Base-by-base conservation (phyloP, 2,113 vertebrate species). In the Microcebus murinus region DNA sequence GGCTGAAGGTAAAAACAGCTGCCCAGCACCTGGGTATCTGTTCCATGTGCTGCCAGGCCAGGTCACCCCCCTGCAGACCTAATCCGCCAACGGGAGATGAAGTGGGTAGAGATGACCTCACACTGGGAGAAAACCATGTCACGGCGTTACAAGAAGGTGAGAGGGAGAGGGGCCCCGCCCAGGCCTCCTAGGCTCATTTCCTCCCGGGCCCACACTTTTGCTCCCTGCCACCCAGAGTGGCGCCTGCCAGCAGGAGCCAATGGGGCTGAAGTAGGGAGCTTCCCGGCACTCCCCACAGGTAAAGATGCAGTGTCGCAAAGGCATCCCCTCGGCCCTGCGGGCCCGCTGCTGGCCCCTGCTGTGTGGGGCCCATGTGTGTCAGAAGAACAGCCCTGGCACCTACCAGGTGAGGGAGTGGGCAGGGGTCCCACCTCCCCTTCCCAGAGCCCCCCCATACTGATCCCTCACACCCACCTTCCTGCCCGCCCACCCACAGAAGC, bases 271-370 rank as follows among this genome's bases (percentile, higher is more conserved):
- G 48, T 80, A 6, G 0, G 3, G 8, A 27, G 48, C 39, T 21
- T 39, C 50, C 9, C 13, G 85, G 67, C 61, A 42, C 88, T 36
- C 0, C 45, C 42, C 11, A 0, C 97, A 99, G 99, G 98, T 99
- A 23, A 99, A 99, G 98, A 97, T 98, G 4, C 98, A 99, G 63
- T 99, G 99, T 96, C 99, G 99, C 93, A 99, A 99, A 96, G 99
- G 99, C 79, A 99, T 99, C 97, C 99, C 99, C 6, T 99, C 99
- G 1, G 99, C 99, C 0, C 98, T 99, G 61, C 98, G 99, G 86
- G 98, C 99, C 2, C 99, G 98, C 73, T 99, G 99, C 96, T 99
- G 99, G 99, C 99, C 99, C 65, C 98, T 99, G 92, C 97, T 99
- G 42, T 99, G 99, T 27, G 99, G 99, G 50, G 99, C 99, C 4